These are phyloP conservation scores for Branchellion lobata DNA, from an alignment of 2,888 invertebrate genomes.

Conservation along the genomic window DNA sequence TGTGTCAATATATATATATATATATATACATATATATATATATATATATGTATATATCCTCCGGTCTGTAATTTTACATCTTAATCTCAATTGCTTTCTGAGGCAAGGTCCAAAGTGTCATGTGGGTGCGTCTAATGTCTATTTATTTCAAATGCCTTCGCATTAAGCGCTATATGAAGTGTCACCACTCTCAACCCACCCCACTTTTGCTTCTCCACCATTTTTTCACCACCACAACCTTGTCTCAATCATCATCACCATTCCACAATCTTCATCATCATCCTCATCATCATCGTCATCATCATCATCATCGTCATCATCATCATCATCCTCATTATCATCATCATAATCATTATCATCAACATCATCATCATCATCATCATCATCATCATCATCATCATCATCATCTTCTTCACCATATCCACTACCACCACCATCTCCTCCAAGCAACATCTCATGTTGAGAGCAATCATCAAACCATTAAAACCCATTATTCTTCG, in stretches of 20 bases:
- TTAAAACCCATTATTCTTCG: no score
- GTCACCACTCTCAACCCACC: not conserved
- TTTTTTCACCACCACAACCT: no score
- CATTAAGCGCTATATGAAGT: no score
- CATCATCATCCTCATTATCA: slow-evolving; percentile 13
- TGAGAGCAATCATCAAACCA: no score
- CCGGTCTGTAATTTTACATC: not conserved
- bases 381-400: slow-evolving; percentile 19
- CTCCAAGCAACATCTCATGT: no score
- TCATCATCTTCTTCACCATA: slow-evolving; percentile 33
- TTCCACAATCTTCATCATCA: slow-evolving; percentile 3
- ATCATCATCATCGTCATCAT: slow-evolving; percentile 16
- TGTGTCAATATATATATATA: not conserved
- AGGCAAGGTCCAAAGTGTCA: no score
- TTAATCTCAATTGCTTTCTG: not conserved
- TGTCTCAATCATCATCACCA: no score
- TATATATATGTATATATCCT: not conserved
- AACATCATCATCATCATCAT: not conserved
- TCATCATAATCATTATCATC: slow-evolving; percentile 20
- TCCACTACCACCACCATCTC: slow-evolving; percentile 10
- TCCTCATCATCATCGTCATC: slow-evolving; percentile 18
- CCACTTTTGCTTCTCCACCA: not conserved
- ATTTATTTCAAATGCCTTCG: no score
- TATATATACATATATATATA: not conserved
- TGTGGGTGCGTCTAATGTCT: no score